Percentiles rank a stretch among this genome's conserved stretches.
These are phyloP conservation scores for Hymenochirus boettgeri DNA, from an alignment of 2,113 vertebrate genomes.

Conservation along the genomic window DNA sequence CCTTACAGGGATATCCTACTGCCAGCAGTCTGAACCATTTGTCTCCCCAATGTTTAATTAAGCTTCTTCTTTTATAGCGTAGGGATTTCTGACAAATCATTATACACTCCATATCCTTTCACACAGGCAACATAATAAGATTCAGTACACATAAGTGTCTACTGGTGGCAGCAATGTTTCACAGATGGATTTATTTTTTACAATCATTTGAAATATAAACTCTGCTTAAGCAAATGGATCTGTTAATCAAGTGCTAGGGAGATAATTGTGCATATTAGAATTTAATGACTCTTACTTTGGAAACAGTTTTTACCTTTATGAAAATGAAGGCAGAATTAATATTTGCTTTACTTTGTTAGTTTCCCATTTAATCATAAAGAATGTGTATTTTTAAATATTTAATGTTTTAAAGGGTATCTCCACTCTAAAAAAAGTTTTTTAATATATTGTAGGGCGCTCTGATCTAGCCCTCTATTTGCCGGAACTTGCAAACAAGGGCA, in stretches of 20 bases:
- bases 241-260: conserved; percentile 1
- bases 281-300: background rate
- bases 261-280: background rate
- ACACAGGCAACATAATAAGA: conserved; percentile 16
- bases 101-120: conserved; percentile 6
- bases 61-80: conserved; percentile 15
- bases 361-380: background rate
- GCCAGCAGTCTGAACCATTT: conserved; percentile 28
- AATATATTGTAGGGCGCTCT: too few relatives aligned
- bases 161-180: conserved; percentile 71
- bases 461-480: too few relatives aligned
- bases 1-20: conserved; percentile 36
- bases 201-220: conserved; percentile 65
- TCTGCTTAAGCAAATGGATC: conserved; percentile 49
- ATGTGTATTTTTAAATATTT: too few relatives aligned
- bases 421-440: too few relatives aligned
- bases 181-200: conserved; percentile 43
- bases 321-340: too few relatives aligned
- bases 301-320: background rate
- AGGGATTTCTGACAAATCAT: conserved; percentile 19
- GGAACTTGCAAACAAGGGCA: too few relatives aligned
- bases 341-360: background rate
- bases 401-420: too few relatives aligned
- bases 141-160: conserved; percentile 60
- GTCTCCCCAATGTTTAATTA: conserved; percentile 38